These are phyloP conservation scores for Varecia variegata DNA, from an alignment of 2,797 vertebrate genomes.

Conservation along the genomic window DNA sequence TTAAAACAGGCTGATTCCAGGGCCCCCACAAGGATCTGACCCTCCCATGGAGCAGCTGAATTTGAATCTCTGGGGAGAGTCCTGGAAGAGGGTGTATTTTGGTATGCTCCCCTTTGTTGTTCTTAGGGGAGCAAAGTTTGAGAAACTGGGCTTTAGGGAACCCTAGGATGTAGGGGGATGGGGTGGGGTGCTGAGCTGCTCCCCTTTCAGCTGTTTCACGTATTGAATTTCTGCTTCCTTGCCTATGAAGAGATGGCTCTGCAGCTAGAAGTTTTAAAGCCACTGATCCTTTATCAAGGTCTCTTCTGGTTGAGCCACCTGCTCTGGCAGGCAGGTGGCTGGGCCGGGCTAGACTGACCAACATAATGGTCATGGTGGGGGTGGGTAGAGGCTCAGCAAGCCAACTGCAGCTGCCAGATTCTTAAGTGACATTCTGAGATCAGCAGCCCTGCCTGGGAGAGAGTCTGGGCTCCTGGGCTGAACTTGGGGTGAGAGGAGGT, in stretches of 20 bases:
- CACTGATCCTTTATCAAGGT: slow-evolving; percentile 10
- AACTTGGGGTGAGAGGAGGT: not conserved
- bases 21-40: not conserved
- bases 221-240: not conserved
- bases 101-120: not conserved
- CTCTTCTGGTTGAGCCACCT: not conserved
- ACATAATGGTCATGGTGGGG: not conserved
- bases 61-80: not conserved
- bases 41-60: not conserved
- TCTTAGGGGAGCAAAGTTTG: not conserved
- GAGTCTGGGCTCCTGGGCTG: not conserved
- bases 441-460: not conserved
- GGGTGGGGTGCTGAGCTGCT: not conserved
- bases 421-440: not conserved
- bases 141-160: not conserved
- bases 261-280: not conserved
- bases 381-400: not conserved
- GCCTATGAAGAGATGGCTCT: not conserved
- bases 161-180: not conserved
- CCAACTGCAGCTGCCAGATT: not conserved
- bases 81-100: not conserved
- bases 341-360: not conserved
- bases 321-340: not conserved
- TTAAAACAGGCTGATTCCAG: not conserved
- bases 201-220: not conserved